Evolutionary conservation across 2,113 vertebrate species (phyloP).

Genomic region (Columba janthina): DNA sequence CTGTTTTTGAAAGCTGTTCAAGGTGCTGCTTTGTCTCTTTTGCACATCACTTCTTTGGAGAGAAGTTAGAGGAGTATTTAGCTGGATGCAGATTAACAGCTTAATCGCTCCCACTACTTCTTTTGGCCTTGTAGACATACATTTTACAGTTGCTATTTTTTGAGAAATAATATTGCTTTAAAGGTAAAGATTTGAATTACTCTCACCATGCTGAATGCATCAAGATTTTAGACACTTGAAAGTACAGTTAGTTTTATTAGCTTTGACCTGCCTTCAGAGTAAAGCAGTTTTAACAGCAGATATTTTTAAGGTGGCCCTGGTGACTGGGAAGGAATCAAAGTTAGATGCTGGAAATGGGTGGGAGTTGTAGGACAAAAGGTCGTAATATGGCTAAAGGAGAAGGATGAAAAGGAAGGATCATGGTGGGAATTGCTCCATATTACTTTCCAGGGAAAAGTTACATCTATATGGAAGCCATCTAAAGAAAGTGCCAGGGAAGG

Average conservation of each 20-base stretch:
- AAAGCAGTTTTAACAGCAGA: neutral
- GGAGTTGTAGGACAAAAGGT: constrained; percentile 10
- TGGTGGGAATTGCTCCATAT: constrained; percentile 24
- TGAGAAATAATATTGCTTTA: neutral
- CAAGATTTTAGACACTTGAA: neutral
- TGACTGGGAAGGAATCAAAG: constrained; percentile 1
- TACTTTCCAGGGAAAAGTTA: constrained; percentile 12
- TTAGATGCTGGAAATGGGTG: neutral
- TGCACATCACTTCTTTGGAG: neutral
- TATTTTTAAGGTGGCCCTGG: neutral
- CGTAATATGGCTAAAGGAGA: neutral
- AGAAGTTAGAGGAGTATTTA: neutral
- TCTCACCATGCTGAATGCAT: neutral
- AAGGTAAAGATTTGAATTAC: neutral
- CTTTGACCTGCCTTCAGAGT: neutral
- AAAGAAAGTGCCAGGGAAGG: neutral
- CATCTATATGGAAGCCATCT: neutral
- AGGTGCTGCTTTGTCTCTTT: neutral
- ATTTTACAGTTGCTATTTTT: neutral
- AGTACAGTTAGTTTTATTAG: neutral
- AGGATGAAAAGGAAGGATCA: neutral
- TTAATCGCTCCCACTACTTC: neutral
- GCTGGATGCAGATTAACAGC: neutral
- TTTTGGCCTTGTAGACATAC: neutral
- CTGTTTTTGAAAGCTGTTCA: neutral